Conservation (phyloP, 2,113 vertebrate species). For the Neogobius melanostomus region DNA sequence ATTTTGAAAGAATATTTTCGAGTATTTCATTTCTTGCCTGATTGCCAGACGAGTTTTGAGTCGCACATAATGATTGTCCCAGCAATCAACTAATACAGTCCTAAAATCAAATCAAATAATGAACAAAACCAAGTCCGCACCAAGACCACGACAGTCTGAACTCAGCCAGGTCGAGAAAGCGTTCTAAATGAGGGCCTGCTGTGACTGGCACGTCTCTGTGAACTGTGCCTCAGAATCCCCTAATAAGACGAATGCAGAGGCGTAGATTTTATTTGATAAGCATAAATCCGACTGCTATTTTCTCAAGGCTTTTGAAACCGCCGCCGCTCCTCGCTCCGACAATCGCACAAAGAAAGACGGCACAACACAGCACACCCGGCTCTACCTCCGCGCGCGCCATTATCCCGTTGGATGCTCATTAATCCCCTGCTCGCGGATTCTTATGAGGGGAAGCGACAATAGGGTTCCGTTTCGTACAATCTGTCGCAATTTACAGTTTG, state of each 20-base stretch:
- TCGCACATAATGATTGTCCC: too few species aligned
- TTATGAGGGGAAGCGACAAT: background rate
- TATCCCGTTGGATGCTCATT: slow-evolving; percentile 1
- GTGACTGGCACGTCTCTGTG: background rate
- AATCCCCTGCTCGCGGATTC: background rate
- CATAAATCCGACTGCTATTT: slow-evolving; percentile 7
- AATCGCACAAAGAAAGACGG: background rate
- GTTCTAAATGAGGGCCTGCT: background rate
- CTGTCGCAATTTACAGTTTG: background rate
- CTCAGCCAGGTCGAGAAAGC: too few species aligned
- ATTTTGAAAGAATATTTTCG: too few species aligned
- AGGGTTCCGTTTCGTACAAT: background rate
- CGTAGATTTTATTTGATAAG: background rate
- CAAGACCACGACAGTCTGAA: too few species aligned
- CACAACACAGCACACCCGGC: background rate
- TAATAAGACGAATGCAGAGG: background rate
- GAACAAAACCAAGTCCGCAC: too few species aligned
- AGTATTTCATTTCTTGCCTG: too few species aligned
- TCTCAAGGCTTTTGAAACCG: slow-evolving; percentile 2
- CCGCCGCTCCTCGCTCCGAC: slow-evolving; percentile 2
- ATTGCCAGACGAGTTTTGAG: too few species aligned
- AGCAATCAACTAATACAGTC: too few species aligned
- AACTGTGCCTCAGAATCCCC: background rate
- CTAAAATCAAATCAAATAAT: too few species aligned
- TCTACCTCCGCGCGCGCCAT: background rate